Evolutionary conservation across 2,113 vertebrate genomes (phyloP).

Genomic region (Gopherus flavomarginatus): DNA sequence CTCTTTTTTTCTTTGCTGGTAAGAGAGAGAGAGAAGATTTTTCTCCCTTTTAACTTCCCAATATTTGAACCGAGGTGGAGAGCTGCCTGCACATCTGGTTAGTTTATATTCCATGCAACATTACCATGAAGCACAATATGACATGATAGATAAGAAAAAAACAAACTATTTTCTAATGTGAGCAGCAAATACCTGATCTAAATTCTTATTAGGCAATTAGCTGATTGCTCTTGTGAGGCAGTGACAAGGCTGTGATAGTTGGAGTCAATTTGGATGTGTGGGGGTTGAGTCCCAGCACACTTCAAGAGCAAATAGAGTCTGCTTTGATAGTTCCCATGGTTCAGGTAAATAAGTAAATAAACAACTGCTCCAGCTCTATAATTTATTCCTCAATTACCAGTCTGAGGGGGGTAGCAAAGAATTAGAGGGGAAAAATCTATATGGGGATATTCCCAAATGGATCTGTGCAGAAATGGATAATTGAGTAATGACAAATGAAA

Average conservation of each 20-base stretch:
- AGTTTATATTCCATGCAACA: constrained; percentile 32
- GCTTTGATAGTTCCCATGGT: constrained; percentile 52
- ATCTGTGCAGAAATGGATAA: constrained; percentile 59
- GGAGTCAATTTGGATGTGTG: background rate
- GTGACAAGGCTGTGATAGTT: constrained; percentile 27
- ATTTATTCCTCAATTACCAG: constrained; percentile 34
- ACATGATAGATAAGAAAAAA: constrained; percentile 1
- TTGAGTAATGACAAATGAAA: constrained; percentile 72
- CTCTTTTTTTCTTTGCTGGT: constrained; percentile 14
- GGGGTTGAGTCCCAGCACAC: constrained; percentile 28
- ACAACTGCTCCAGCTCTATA: constrained; percentile 19
- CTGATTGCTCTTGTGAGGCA: constrained; percentile 51
- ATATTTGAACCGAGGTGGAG: constrained; percentile 43
- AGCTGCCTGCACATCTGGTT: constrained; percentile 34
- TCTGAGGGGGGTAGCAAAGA: constrained; percentile 33
- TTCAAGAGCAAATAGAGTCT: constrained; percentile 12
- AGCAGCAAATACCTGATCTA: background rate
- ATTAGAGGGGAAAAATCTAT: constrained; percentile 35
- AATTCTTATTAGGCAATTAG: constrained; percentile 57
- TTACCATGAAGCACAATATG: background rate
- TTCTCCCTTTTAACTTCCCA: background rate
- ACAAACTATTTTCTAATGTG: background rate
- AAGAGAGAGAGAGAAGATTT: constrained; percentile 18
- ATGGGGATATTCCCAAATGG: constrained; percentile 54
- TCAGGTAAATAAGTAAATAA: constrained; percentile 28